A percentile compares a stretch with the other conserved stretches of the same genome.
Evolutionary conservation across 2,888 invertebrate genomes (phyloP).

Genomic region (Euzophera pinguis): DNA sequence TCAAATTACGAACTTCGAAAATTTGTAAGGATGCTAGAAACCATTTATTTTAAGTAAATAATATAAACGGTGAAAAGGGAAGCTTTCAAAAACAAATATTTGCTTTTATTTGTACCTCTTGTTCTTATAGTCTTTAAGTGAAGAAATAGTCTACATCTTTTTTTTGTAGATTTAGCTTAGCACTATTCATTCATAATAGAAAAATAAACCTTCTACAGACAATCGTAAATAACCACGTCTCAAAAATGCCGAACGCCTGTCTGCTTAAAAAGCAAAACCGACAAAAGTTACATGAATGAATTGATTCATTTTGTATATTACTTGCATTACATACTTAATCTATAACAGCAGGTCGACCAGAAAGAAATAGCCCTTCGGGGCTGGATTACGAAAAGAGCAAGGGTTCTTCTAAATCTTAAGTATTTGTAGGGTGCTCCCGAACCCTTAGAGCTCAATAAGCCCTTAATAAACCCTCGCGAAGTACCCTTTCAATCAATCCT

Average conservation of each 20-base stretch:
- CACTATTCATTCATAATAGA: too few relatives aligned
- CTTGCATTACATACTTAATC: neutral
- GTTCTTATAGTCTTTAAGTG: neutral
- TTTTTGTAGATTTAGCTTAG: too few relatives aligned
- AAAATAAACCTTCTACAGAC: too few relatives aligned
- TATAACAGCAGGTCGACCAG: constrained; percentile 45
- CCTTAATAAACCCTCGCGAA: constrained; percentile 63
- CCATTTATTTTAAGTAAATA: constrained; percentile 27
- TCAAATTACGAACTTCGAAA: constrained; percentile 64
- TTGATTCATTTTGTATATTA: too few relatives aligned
- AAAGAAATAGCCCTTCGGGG: constrained; percentile 50
- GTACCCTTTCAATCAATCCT: constrained; percentile 60
- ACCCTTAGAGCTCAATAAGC: constrained; percentile 65
- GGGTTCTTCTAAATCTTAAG: constrained; percentile 55
- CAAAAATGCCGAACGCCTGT: too few relatives aligned
- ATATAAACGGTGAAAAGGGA: constrained; percentile 14
- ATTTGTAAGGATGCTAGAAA: constrained; percentile 45
- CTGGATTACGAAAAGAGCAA: constrained; percentile 71
- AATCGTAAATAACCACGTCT: too few relatives aligned
- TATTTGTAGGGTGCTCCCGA: constrained; percentile 54
- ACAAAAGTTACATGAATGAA: too few relatives aligned
- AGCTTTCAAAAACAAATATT: neutral
- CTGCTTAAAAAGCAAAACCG: too few relatives aligned
- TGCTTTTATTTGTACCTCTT: neutral
- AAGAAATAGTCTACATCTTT: neutral